These are phyloP conservation scores for Morphnarchus princeps DNA, from an alignment of 2,113 vertebrate species.

Conservation along the genomic window DNA sequence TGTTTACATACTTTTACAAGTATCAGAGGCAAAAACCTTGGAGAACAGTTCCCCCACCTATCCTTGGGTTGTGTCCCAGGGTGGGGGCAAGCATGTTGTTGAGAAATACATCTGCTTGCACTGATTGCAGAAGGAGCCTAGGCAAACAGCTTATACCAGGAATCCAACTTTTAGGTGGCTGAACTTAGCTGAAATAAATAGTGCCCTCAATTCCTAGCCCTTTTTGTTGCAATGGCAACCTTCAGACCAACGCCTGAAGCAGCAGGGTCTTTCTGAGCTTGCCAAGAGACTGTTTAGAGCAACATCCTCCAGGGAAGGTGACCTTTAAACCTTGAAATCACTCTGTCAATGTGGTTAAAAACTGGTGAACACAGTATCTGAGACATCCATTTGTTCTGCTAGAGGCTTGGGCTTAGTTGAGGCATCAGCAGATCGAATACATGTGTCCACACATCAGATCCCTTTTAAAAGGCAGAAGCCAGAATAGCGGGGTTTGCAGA, in stretches of 20 bases:
- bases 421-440: neutral
- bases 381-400: neutral
- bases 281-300: neutral
- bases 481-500: neutral
- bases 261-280: neutral
- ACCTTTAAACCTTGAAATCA: neutral
- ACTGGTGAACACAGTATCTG: neutral
- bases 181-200: neutral
- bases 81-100: neutral
- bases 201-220: neutral
- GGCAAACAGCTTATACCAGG: neutral
- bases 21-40: neutral
- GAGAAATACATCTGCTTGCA: neutral
- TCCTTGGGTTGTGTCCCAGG: neutral
- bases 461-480: neutral
- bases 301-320: neutral
- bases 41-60: neutral
- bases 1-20: neutral
- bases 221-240: neutral
- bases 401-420: neutral
- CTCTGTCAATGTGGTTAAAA: neutral
- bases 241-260: neutral
- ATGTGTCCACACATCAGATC: neutral
- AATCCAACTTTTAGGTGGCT: neutral
- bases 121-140: neutral